Percentiles rank a stretch among this genome's conserved stretches.
Evolutionary conservation across 2,888 invertebrate genomes (phyloP).

Genomic region (Pachymerium ferrugineum): DNA sequence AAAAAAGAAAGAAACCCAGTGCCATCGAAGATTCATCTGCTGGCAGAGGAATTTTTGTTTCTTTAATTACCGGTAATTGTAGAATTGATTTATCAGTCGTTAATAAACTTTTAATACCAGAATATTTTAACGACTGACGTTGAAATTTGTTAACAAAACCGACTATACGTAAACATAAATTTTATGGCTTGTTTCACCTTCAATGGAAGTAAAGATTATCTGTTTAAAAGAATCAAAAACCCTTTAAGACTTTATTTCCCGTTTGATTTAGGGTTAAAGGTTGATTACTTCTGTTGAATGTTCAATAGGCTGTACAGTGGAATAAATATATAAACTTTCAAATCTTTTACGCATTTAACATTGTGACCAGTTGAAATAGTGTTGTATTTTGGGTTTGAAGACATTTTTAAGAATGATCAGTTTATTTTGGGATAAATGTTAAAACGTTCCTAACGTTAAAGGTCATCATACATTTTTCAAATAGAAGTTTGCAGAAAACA

Average conservation of each 20-base stretch:
- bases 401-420: background rate
- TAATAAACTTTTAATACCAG: background rate
- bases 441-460: background rate
- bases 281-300: background rate
- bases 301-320: background rate
- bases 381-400: background rate
- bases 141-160: background rate
- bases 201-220: background rate
- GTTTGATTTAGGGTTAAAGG: too few species aligned
- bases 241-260: too few species aligned
- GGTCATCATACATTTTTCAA: background rate
- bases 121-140: background rate
- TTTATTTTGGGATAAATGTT: background rate
- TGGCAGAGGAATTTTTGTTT: background rate
- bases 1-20: background rate
- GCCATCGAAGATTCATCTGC: background rate
- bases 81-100: background rate
- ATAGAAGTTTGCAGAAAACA: background rate
- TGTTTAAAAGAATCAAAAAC: too few species aligned
- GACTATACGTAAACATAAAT: background rate
- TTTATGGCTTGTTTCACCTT: background rate
- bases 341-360: background rate
- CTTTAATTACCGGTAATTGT: background rate
- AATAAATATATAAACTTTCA: background rate
- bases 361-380: background rate